Conservation (phyloP, 2,113 vertebrate species). For the Laticauda laticaudata region DNA sequence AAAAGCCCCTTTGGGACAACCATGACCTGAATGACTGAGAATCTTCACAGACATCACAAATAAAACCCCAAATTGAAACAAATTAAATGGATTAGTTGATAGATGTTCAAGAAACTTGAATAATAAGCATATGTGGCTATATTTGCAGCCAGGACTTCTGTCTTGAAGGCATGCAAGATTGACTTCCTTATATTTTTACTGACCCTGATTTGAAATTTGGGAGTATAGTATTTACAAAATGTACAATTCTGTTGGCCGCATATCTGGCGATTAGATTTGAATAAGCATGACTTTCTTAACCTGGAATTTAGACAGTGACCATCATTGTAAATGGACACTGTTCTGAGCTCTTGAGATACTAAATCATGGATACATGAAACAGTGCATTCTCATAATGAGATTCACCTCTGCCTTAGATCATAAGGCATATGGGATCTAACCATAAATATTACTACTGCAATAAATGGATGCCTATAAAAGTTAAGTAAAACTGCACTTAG, state of each 20-base stretch:
- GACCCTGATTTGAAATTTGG: not conserved
- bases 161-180: not conserved
- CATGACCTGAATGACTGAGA: too few relatives aligned
- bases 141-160: not conserved
- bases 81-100: not conserved
- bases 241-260: not conserved
- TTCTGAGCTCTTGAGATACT: not conserved
- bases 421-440: fast-evolving
- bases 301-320: not conserved
- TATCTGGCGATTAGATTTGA: not conserved
- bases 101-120: not conserved
- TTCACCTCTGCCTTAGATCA: conserved; percentile 6
- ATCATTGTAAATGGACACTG: not conserved
- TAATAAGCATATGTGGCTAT: not conserved
- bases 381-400: conserved; percentile 28
- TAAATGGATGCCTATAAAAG: not conserved
- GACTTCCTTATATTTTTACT: not conserved
- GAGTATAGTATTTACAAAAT: not conserved
- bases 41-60: not conserved
- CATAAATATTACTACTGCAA: conserved; percentile 21
- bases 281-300: not conserved
- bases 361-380: conserved; percentile 22
- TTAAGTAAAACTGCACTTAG: conserved; percentile 37
- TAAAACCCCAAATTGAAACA: not conserved
- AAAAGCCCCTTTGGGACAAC: too few relatives aligned